Conservation (phyloP, 2,888 invertebrate species). For the Patella ulyssiponensis region DNA sequence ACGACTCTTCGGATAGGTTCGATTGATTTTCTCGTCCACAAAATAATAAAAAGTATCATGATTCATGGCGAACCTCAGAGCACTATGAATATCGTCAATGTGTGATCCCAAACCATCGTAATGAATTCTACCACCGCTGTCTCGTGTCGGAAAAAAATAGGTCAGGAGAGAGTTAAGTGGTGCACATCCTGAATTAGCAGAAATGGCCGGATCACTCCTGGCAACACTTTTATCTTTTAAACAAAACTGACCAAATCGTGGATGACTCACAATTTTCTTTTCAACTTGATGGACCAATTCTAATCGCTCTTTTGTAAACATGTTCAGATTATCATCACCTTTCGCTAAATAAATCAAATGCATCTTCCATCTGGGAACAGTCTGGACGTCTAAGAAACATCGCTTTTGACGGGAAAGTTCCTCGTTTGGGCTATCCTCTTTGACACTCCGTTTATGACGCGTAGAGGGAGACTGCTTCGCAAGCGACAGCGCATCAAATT, state of each 20-base stretch:
- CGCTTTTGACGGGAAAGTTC: constrained; percentile 34
- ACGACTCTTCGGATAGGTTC: constrained; percentile 52
- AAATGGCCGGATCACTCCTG: constrained; percentile 46
- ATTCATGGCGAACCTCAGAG: constrained; percentile 61
- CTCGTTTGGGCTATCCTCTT: not conserved
- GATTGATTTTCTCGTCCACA: constrained; percentile 64
- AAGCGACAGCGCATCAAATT: constrained; percentile 56
- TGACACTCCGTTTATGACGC: not conserved
- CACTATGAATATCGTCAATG: constrained; percentile 57
- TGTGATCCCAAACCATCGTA: constrained; percentile 63
- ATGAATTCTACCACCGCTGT: constrained; percentile 42
- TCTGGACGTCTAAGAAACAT: constrained; percentile 35
- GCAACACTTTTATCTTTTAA: constrained; percentile 46
- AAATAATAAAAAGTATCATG: constrained; percentile 64
- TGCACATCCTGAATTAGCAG: constrained; percentile 54
- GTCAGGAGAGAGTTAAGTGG: constrained; percentile 65
- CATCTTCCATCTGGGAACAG: constrained; percentile 45
- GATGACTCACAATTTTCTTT: constrained; percentile 51
- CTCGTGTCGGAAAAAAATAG: constrained; percentile 64
- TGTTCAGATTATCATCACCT: constrained; percentile 54
- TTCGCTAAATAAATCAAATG: constrained; percentile 60
- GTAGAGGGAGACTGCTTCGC: constrained; percentile 35
- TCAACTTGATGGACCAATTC: constrained; percentile 61
- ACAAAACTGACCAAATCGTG: constrained; percentile 61
- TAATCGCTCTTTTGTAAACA: constrained; percentile 62